Evolutionary conservation across 1,140 invertebrate genomes (phyloP), one percentile per base, ranked within the genome.

Genomic region (Coboldia fuscipes): DNA sequence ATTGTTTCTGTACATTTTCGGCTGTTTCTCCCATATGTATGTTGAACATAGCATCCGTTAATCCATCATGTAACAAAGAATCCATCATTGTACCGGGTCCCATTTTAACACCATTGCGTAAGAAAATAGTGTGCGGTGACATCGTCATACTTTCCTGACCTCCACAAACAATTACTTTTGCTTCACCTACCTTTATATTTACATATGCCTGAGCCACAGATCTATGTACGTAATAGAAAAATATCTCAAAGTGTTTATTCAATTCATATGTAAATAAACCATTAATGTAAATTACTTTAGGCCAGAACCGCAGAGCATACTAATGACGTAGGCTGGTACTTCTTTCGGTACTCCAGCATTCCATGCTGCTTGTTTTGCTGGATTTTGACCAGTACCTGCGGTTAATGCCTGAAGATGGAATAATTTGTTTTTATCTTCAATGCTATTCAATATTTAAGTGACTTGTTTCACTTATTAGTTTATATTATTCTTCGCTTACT

Each of bases 111-210:
- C 72, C 74, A 41, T 56, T 49, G 37, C 84, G 62, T 35, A 86
- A 41, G 39, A 69, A 54, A 30, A 70, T 55, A 17, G 63, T 63
- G 56, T 90, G 84, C 6, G 74, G 75, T 5, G 80, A 68, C 50
- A 70, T 62, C 38, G 75, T 81, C 85, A 90, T 90, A 42, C 55
- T 78, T 58, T 90, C 85, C 59, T 84, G 78, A 1, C 85, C 85
- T 22, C 82, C 83, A 46, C 73, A 74, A 27, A 89, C 63, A 4
- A 85, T 66, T 33, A 86, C 58, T 14, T 67, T 54, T 21, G 67
- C 61, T 48, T 85, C 77, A 3, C 72, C 77, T 37, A 54, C 51
- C 42, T 65, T 63, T 37, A 89, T 78, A 8, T 77, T 65, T 46
- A 78, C 67, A 42, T 66, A 72, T 27, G 65, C 83, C 41, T 72